Conservation (phyloP, 2,113 vertebrate species). For the Stegastes partitus region DNA sequence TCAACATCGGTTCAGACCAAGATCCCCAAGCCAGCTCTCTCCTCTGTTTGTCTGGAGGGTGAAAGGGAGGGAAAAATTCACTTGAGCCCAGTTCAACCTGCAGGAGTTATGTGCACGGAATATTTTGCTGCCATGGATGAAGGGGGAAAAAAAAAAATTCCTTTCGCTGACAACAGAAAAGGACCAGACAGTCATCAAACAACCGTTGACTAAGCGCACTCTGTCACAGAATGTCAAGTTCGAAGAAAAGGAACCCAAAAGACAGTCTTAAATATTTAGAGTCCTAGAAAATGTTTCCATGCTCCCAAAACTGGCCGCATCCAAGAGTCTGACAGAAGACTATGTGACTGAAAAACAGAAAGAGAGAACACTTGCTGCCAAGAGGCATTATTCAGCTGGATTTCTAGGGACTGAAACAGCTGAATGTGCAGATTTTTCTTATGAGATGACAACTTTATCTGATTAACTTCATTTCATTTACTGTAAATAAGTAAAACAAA, state of each 20-base stretch:
- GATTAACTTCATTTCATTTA: no score
- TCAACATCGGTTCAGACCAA: no score
- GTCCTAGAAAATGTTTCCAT: background rate
- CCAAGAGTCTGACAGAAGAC: background rate
- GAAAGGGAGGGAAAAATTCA: no score
- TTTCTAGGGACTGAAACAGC: background rate
- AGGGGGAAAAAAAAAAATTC: background rate
- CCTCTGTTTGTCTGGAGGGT: no score
- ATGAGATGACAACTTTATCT: no score
- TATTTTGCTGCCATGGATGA: background rate
- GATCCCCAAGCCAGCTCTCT: no score
- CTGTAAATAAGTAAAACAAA: no score
- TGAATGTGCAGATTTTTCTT: background rate
- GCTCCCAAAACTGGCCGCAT: background rate
- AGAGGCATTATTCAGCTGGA: background rate
- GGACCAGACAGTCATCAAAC: background rate
- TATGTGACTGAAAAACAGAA: background rate
- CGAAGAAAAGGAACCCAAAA: background rate
- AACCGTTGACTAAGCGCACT: background rate
- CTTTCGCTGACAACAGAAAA: background rate
- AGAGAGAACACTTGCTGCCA: background rate
- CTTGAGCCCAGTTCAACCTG: no score
- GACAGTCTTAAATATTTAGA: constrained; percentile 17
- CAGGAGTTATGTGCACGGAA: no score
- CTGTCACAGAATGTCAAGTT: constrained; percentile 1